phyloP scores from a whole-genome alignment of 2,113 vertebrate species.

The Phalacrocorax carbo region DNA sequence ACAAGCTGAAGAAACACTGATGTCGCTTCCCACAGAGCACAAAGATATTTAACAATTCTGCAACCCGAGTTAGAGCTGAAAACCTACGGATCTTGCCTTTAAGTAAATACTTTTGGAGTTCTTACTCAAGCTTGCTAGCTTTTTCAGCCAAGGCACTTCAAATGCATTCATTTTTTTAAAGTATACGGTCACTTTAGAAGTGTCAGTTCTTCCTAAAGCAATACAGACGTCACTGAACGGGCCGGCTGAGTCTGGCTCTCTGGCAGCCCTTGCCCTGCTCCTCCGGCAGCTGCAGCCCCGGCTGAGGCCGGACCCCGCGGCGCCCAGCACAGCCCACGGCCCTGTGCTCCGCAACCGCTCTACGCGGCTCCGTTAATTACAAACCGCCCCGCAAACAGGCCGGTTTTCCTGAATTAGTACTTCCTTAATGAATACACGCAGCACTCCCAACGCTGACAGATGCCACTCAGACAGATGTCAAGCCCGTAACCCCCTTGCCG shows the following conservation, averaged over 20 bases:
- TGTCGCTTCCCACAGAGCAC: background rate
- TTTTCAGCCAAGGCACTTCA: constrained; percentile 43
- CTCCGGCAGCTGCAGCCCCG: background rate
- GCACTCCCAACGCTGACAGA: constrained; percentile 6
- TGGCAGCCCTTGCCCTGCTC: background rate
- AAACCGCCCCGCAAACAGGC: background rate
- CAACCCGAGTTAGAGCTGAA: background rate
- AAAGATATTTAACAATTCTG: background rate
- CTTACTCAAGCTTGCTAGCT: constrained; percentile 2
- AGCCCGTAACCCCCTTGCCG: background rate
- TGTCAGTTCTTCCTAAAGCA: constrained; percentile 49
- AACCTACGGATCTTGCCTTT: background rate
- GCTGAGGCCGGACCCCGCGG: background rate
- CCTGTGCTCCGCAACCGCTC: background rate
- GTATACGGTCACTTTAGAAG: constrained; percentile 55
- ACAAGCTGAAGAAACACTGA: background rate
- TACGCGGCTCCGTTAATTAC: fast-evolving
- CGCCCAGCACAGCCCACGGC: background rate
- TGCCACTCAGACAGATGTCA: constrained; percentile 50
- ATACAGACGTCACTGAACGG: constrained; percentile 25
- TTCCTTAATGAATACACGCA: background rate
- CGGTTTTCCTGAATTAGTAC: background rate
- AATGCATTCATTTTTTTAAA: background rate
- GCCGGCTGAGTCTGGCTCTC: background rate
- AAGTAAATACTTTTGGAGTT: constrained; percentile 26